A percentile compares a stretch with the other conserved stretches of the same genome.
phyloP scores from a whole-genome alignment of 2,113 vertebrate genomes.

The Antigone vipio region DNA sequence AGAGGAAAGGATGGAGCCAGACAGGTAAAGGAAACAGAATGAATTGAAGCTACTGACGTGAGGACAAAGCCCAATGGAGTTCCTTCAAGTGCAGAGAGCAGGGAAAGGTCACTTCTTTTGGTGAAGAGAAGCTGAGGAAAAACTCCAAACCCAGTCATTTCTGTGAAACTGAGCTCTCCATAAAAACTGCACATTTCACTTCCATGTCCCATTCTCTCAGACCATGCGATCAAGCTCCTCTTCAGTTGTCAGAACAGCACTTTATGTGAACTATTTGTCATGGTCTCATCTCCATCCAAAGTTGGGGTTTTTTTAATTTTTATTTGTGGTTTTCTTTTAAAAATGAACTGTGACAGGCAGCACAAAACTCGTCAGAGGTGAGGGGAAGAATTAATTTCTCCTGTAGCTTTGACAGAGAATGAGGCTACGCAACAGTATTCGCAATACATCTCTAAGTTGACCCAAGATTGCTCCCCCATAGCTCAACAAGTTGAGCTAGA shows the following conservation, averaged over 20 bases:
- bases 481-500: not conserved
- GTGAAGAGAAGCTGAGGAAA: not conserved
- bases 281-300: not conserved
- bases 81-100: not conserved
- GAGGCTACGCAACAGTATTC: not conserved
- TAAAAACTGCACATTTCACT: accelerated
- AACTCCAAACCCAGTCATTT: not conserved
- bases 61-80: not conserved
- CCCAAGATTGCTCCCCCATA: not conserved
- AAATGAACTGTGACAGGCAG: not conserved
- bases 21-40: not conserved
- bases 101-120: not conserved
- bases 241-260: not conserved
- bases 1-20: not conserved
- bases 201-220: not conserved
- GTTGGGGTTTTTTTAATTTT: not conserved
- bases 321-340: not conserved
- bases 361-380: not conserved
- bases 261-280: not conserved
- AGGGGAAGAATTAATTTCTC: not conserved
- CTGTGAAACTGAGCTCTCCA: not conserved
- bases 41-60: not conserved
- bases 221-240: not conserved
- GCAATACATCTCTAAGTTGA: not conserved
- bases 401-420: not conserved